Evolutionary conservation across 2,113 vertebrate genomes (phyloP).

Genomic region (Hippoglossus stenolepis): DNA sequence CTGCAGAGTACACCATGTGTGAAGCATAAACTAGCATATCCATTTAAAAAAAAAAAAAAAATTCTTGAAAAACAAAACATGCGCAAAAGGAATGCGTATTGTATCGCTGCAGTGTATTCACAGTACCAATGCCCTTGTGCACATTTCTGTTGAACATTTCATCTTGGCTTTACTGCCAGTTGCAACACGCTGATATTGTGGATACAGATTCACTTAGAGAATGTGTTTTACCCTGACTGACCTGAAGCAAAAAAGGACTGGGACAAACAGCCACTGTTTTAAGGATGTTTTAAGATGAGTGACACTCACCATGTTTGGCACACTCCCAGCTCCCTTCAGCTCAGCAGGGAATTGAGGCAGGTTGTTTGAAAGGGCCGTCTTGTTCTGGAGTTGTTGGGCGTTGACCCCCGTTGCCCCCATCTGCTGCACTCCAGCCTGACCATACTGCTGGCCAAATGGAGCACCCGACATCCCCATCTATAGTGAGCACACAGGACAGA

Average conservation of each 20-base stretch:
- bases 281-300: not conserved
- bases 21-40: not conserved
- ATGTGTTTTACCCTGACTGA: not conserved
- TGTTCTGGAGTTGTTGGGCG: constrained; percentile 89
- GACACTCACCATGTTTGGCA: constrained; percentile 94
- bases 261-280: not conserved
- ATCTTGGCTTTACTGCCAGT: not conserved
- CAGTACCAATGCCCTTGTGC: not conserved
- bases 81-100: not conserved
- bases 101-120: not conserved
- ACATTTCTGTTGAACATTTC: not conserved
- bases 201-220: not conserved
- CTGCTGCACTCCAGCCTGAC: constrained; percentile 91
- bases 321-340: constrained; percentile 90
- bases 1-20: not conserved
- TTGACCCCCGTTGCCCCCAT: constrained; percentile 90
- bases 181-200: not conserved
- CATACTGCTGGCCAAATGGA: constrained; percentile 92
- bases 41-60: not conserved
- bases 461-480: constrained; percentile 93
- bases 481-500: constrained; percentile 59
- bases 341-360: constrained; percentile 90
- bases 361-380: constrained; percentile 91
- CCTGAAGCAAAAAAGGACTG: not conserved
- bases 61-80: not conserved